phyloP scores from a whole-genome alignment of 2,113 vertebrate genomes.

The Climacteris rufus region DNA sequence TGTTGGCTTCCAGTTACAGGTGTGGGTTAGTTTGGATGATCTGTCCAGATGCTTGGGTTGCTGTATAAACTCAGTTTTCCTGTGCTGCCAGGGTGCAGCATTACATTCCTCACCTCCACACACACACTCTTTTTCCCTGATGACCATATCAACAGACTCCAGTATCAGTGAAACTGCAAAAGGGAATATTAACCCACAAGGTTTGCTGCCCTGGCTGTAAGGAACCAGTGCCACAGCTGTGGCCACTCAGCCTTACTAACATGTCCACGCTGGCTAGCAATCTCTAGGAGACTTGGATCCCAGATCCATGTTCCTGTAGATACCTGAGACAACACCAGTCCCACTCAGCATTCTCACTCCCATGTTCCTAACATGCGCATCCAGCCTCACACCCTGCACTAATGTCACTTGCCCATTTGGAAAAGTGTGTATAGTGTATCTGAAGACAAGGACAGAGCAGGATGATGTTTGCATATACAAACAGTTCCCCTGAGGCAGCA shows the following conservation, averaged over 20 bases:
- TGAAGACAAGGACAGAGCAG: not conserved
- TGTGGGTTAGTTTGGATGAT: not conserved
- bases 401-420: constrained; percentile 34
- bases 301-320: rapidly evolving
- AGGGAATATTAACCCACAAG: not conserved
- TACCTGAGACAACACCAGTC: not conserved
- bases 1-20: not conserved
- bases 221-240: not conserved
- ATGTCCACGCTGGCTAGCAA: rapidly evolving
- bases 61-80: not conserved
- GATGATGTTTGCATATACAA: not conserved
- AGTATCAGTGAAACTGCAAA: not conserved
- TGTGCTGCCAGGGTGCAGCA: rapidly evolving
- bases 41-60: rapidly evolving
- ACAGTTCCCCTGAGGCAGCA: not conserved
- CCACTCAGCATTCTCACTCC: not conserved
- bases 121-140: rapidly evolving
- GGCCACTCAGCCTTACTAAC: not conserved
- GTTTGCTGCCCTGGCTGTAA: not conserved
- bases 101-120: not conserved
- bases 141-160: not conserved
- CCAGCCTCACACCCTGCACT: not conserved
- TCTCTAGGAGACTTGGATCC: not conserved
- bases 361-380: not conserved
- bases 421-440: not conserved